Base-by-base conservation (phyloP, 1,140 invertebrate genomes). In the Scaptomyza hsui region DNA sequence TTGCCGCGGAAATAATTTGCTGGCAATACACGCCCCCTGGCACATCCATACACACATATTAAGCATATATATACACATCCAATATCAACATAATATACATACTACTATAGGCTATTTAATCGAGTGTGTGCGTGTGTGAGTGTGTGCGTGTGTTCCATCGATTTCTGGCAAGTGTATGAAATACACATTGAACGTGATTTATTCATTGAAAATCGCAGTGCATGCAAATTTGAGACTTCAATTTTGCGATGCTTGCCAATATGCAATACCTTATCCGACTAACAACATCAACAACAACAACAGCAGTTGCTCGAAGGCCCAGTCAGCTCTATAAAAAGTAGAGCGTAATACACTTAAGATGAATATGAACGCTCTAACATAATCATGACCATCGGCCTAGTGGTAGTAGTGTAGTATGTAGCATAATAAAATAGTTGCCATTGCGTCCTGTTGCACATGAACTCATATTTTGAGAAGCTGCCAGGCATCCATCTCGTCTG, bases 171-270 rank as follows among this genome's bases (percentile, higher is more conserved):
- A 24, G 44, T 68, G 57, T 65, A 67, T 75, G 77, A 75, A 72
- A 76, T 81, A 60, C 63, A 68, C 74, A 73, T 79, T 81, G 59
- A 73, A 53, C 61, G 47, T 80, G 78, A 81, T 81, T 81, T 81
- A 86, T 81, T 81, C 83, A 86, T 88, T 76, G 51, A 67, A 67
- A 72, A 62, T 62, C 62, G 72, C 77, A 73, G 65, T 57, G 47
- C 65, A 80, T 81, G 78, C 78, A 80, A 80, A 80, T 80, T 81
- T 71, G 52, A 55, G 52, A 41, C 51, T 39, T 53, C 48, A 62
- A 69, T 69, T 62, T 62, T 29, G 41, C 65, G 29, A 47, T 62
- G 7, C 41, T 19, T 9, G 21, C 13, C 47, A 51, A 32, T 39
- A 48, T 53, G 21, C 15, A 16, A 51, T 5, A 32, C 9, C 15